Conservation (phyloP, 2,113 vertebrate genomes). For the Oncorhynchus mykiss region DNA sequence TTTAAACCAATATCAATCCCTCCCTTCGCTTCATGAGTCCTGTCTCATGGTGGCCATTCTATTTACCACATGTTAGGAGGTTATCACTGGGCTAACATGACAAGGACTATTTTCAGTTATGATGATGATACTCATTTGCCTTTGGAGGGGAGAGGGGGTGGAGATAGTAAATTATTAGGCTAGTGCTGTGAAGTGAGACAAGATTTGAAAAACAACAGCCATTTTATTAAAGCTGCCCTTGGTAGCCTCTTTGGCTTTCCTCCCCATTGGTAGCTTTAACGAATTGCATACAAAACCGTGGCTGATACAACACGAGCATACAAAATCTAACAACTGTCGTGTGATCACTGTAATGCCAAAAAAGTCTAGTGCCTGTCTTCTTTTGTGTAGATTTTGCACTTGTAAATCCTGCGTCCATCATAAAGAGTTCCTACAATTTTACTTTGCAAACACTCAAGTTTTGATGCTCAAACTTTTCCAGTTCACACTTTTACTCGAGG, state of each 20-base stretch:
- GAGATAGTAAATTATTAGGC: background rate
- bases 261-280: too few species aligned
- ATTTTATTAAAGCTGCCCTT: too few species aligned
- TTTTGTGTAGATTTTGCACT: too few species aligned
- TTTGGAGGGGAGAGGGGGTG: background rate
- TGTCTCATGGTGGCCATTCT: slow-evolving; percentile 1
- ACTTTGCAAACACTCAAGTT: background rate
- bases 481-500: too few species aligned
- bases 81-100: background rate
- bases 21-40: background rate
- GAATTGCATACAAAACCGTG: background rate
- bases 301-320: too few species aligned
- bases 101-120: background rate
- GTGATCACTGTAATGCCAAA: too few species aligned
- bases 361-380: too few species aligned
- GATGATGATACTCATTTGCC: background rate
- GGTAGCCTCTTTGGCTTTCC: too few species aligned
- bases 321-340: too few species aligned
- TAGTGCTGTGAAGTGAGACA: background rate
- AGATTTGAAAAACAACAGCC: too few species aligned
- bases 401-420: background rate
- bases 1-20: slow-evolving; percentile 5
- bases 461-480: background rate
- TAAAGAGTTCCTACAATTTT: background rate
- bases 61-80: too few species aligned